These are phyloP conservation scores for Psix sp. DNA, from an alignment of 1,140 invertebrate species.

Conservation along the genomic window DNA sequence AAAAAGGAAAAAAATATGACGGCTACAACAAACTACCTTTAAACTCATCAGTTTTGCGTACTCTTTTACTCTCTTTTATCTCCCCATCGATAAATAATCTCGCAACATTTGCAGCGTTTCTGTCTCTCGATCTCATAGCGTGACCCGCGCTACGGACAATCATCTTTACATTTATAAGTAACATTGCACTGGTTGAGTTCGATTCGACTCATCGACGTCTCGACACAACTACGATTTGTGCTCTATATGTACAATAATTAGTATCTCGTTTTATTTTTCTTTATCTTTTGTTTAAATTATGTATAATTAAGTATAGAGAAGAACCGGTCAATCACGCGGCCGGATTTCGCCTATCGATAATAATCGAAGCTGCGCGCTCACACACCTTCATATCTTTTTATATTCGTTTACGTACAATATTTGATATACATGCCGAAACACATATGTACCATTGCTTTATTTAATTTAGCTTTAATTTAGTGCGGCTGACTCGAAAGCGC, in stretches of 20 bases:
- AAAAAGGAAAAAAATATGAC: conserved; percentile 37
- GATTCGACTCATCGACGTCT: neutral
- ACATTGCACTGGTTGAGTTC: conserved; percentile 13
- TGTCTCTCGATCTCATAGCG: conserved; percentile 5
- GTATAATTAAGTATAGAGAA: conserved; percentile 14
- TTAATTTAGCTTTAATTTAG: conserved; percentile 56
- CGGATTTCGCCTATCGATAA: too few relatives aligned
- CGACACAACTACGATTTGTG: conserved; percentile 60
- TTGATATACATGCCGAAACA: conserved; percentile 50
- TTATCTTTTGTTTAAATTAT: neutral
- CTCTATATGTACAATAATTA: conserved; percentile 66
- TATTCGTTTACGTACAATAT: too few relatives aligned
- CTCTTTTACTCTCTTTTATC: too few relatives aligned
- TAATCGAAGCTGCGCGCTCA: too few relatives aligned
- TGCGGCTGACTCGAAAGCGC: conserved; percentile 13
- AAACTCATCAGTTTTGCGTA: conserved; percentile 1
- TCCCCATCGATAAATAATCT: neutral
- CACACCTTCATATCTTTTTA: too few relatives aligned
- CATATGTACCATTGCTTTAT: conserved; percentile 51
- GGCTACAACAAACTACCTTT: conserved; percentile 11
- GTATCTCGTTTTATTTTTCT: conserved; percentile 42
- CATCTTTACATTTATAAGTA: conserved; percentile 22
- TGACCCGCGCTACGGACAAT: conserved; percentile 25
- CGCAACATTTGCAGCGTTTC: neutral
- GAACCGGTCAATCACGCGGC: neutral